These are phyloP conservation scores for Pungitius pungitius DNA, from an alignment of 2,113 vertebrate genomes.

Conservation along the genomic window DNA sequence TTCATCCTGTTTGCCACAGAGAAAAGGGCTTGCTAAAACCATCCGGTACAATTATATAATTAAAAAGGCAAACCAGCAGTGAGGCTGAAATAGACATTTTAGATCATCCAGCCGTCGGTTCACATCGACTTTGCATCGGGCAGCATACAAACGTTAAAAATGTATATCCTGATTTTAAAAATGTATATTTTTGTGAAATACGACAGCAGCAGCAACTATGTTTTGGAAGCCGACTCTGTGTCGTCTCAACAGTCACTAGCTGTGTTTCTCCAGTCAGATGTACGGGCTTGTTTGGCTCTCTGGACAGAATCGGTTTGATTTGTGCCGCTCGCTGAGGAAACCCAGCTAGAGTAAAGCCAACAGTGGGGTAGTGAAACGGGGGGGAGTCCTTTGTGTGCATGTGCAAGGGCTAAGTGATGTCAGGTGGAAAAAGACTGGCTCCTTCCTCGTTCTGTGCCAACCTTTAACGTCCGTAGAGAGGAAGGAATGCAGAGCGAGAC, in stretches of 20 bases:
- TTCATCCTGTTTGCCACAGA: neutral
- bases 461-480: slow-evolving; percentile 51
- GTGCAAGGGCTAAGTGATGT: slow-evolving; percentile 60
- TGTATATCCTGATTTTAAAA: neutral
- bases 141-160: neutral
- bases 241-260: slow-evolving; percentile 44
- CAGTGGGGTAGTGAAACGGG: slow-evolving; percentile 9
- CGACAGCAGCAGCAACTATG: neutral
- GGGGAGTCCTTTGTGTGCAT: slow-evolving; percentile 1
- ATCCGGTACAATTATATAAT: neutral
- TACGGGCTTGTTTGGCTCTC: slow-evolving; percentile 25
- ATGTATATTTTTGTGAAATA: neutral
- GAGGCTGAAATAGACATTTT: neutral
- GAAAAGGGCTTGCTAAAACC: neutral
- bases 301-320: slow-evolving; percentile 51
- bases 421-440: slow-evolving; percentile 74
- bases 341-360: slow-evolving; percentile 41
- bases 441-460: slow-evolving; percentile 69
- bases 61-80: neutral
- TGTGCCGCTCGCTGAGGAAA: slow-evolving; percentile 42
- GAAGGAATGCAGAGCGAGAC: slow-evolving; percentile 48
- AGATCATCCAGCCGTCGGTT: neutral
- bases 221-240: slow-evolving; percentile 29
- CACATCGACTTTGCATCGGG: neutral
- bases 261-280: slow-evolving; percentile 38